Base-by-base conservation (phyloP, 1,140 invertebrate genomes). In the Drosophila azteca region DNA sequence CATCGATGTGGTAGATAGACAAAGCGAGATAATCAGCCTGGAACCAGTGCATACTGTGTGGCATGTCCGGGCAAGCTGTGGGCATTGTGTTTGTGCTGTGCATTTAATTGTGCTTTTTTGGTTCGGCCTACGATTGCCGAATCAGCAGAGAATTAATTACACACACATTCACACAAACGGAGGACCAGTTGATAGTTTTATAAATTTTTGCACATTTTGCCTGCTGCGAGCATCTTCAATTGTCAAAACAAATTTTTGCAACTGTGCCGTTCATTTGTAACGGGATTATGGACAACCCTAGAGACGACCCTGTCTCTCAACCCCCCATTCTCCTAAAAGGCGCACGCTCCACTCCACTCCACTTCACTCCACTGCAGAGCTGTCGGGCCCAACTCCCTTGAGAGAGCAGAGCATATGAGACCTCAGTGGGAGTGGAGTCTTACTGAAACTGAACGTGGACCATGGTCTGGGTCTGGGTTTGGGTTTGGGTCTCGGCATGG, bases 251-350 rank as follows among this genome's bases (percentile, higher is more conserved):
- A 84, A 82, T 85, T 80, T 69, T 90, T 57, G 67, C 78, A 77
- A 90, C 81, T 85, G 80, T 70, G 71, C 72, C 79, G 77, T 87
- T 79, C 81, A 90, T 90, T 85, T 80, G 87, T 85, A 79, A 90
- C 73, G 71, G 65, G 70, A 81, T 85, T 88, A 82, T 62, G 68
- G 59, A 55, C 22, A n/a, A 39, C 43, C 49, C 52, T 15, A 61
- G 24, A 48, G 46, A 46, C 17, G 6, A 7, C 11, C 31, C 51
- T 31, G 31, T 8, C 29, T 4, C 35, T 13, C 9, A 0, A 9
- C 11, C 17, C 17, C 17, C 17, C 11, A 3, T 39, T 8, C 1
- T 41, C 9, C 39, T 15, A 8, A 41, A 3, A 17, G 46, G 17
- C 7, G 26, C 49, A 45, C 26, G 39, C 31, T 9, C 66, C 43